Evolutionary conservation across 2,797 vertebrate species (phyloP).

Genomic region (Danio kyathit): DNA sequence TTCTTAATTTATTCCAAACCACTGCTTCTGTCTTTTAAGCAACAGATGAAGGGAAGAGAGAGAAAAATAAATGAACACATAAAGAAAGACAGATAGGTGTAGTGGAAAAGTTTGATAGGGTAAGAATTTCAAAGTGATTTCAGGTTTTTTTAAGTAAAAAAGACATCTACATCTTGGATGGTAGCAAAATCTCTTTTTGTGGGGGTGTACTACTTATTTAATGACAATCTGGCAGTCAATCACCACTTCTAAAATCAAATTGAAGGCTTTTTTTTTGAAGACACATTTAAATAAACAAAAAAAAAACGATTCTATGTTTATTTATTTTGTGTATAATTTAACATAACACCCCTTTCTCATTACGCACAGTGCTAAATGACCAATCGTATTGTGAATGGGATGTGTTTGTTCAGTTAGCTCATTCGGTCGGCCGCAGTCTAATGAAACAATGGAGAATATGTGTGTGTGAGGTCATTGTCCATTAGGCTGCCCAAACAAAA

Average conservation of each 20-base stretch:
- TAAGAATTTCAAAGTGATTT: background rate
- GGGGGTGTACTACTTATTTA: background rate
- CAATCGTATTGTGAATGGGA: conserved; percentile 16
- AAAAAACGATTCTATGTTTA: background rate
- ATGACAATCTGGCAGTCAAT: background rate
- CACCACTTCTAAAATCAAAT: background rate
- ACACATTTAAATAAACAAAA: conserved; percentile 7
- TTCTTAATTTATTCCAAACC: conserved; percentile 39
- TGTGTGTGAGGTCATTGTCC: conserved; percentile 64
- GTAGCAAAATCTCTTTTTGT: no score
- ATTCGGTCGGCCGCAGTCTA: conserved; percentile 35
- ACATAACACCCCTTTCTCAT: background rate
- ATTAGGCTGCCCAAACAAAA: conserved; percentile 59
- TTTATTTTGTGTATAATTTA: background rate
- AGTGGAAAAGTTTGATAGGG: background rate
- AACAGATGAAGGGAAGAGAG: conserved; percentile 10
- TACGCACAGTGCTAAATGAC: conserved; percentile 34
- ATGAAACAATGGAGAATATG: conserved; percentile 62
- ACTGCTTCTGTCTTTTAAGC: conserved; percentile 25
- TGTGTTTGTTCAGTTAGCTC: conserved; percentile 42
- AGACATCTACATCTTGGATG: no score
- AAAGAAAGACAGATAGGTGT: conserved; percentile 15
- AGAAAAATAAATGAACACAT: background rate
- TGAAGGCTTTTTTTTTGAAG: background rate
- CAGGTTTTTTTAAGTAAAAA: background rate